Evolutionary conservation across 2,888 invertebrate species (phyloP), one percentile per base, ranked within the genome.

Genomic region (Rhagonycha fulva): DNA sequence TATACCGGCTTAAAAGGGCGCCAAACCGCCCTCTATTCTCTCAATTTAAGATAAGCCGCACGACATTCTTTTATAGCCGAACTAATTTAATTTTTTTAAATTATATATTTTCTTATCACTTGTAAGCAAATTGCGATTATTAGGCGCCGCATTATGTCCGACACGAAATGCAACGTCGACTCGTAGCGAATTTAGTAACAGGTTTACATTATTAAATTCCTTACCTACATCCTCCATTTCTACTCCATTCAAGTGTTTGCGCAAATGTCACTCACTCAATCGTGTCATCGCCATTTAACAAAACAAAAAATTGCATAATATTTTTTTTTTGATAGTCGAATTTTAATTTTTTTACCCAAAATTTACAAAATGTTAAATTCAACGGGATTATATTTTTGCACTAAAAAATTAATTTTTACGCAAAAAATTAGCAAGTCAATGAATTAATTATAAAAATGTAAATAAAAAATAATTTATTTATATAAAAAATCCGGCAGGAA

Each of bases 1-100:
- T 86, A 86, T 86, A 87, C 86, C 86, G 87, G 86, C 86, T 82
- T 82, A 83, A 83, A 84, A 84, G 84, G 84, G 85, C 84, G 84
- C 85, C 82, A 84, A 85, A 85, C 85, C 85, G 86, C 86, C 87
- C 87, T 86, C 75, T 76, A 75, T 76, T 75, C 72, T 72, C 68
- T 78, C 62, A 68, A 74, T 72, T 73, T 62, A 62, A 75, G 77
- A 77, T 73, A 75, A 73, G 68, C 72, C 71, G 66, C 69, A 60
- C 71, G 68, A 68, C 72, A 73, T 74, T 62, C 72, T 70, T 74
- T 74, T 76, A 74, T 74, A 68, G 62, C 70, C 32, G 4, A 47
- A 24, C 63, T 23, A 24, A 63, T 63, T 66, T 66, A 24, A 23
- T 66, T 66, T 66, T 63, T 62, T 66, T 26, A 12, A 9, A 66